Evolutionary conservation across 2,797 vertebrate species (phyloP), one percentile per base, ranked within the genome.

Genomic region (Typhlichthys subterraneus): DNA sequence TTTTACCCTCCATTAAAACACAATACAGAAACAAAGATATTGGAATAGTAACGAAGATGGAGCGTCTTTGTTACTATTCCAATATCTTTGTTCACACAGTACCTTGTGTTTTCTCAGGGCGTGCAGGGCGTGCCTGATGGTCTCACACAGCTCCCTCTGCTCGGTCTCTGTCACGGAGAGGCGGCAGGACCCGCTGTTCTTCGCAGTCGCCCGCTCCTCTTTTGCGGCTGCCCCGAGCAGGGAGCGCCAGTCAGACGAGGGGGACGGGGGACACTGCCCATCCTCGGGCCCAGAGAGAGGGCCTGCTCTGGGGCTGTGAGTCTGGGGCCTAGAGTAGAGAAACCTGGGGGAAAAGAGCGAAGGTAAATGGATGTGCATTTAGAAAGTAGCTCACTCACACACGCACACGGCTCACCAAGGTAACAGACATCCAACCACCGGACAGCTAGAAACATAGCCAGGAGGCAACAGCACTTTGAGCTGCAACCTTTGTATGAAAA

Each of bases 101-200:
- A 96, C 98, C 96, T 98, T 98, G 74, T 98, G 96, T 85, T 96
- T 99, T 91, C 96, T 95, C 93, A 99, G 97, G 77, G 95, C 94
- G 61, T 95, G 97, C 89, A 98, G 96, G 88, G 98, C 95, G 53
- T 95, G 94, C 78, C 94, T 94, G 79, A 97, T 96, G 53, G 95
- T 96, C 83, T 98, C 97, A n/a, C 96, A 97, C 80, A 99, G 94
- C 62, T 98, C 97, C 70, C 94, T 88, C 86, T 97, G 97, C 76
- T 99, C 97, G 0, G 95, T 93, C 79, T 99, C 97, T 5, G 95
- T 97, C 88, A 99, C 93, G 51, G 95, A 93, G 61, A 99, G 91
- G 93, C 96, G 96, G 75, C 96, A 94, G 67, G 97, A 92, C 84
- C 95, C 88, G 1, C 61, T 66, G 83, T 90, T 96, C 23, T 29